Conservation (phyloP, 2,113 vertebrate species). For the Xyliphius kryptos region DNA sequence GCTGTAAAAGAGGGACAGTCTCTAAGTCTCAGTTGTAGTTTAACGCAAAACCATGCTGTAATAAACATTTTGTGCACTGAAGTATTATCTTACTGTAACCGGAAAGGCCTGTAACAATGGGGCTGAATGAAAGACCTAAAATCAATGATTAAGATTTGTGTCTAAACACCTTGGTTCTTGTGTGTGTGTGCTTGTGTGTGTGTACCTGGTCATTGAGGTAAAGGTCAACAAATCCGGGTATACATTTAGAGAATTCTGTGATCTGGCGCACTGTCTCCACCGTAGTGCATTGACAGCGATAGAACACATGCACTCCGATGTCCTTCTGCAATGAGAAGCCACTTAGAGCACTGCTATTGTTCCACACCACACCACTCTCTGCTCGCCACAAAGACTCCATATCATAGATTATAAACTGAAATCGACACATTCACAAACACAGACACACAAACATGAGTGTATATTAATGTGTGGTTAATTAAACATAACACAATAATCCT, state of each 20-base stretch:
- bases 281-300: slow-evolving; percentile 94
- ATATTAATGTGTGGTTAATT: background rate
- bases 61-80: too few species aligned
- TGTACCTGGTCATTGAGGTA: slow-evolving; percentile 88
- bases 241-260: slow-evolving; percentile 94
- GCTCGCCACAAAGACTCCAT: slow-evolving; percentile 94
- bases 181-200: background rate
- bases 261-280: slow-evolving; percentile 95
- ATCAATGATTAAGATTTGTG: too few species aligned
- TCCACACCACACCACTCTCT: slow-evolving; percentile 92
- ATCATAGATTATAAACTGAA: slow-evolving; percentile 94
- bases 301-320: slow-evolving; percentile 94
- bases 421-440: background rate
- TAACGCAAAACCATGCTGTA: too few species aligned
- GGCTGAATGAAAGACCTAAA: background rate
- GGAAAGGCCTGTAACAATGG: too few species aligned
- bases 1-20: too few species aligned
- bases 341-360: slow-evolving; percentile 70
- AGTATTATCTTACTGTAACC: too few species aligned
- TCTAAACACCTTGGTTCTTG: background rate
- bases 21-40: too few species aligned
- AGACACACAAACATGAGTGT: background rate
- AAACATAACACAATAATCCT: too few species aligned
- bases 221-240: slow-evolving; percentile 90
- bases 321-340: slow-evolving; percentile 83